Percentiles rank a stretch among this genome's conserved stretches.
phyloP scores from a whole-genome alignment of 2,113 vertebrate species.

The Coptodon rendalli region DNA sequence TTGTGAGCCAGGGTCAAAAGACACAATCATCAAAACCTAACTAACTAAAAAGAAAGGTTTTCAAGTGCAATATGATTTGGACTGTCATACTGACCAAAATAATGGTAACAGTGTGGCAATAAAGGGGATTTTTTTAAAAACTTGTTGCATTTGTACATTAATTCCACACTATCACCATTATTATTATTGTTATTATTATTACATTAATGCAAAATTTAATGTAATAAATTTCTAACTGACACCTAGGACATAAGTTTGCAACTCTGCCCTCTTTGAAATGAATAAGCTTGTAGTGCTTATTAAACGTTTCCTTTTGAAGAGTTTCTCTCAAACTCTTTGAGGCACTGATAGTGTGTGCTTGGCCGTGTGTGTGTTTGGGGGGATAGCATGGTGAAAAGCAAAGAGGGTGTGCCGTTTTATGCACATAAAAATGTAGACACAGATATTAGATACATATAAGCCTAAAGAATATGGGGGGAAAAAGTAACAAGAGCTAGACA shows the following conservation, averaged over 20 bases:
- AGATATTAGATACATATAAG: background rate
- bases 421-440: background rate
- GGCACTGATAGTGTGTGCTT: background rate
- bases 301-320: background rate
- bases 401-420: background rate
- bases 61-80: background rate
- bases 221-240: background rate
- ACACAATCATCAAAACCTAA: background rate
- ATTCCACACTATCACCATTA: background rate
- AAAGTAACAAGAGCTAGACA: background rate
- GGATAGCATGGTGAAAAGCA: background rate
- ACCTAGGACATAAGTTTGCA: background rate
- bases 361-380: background rate
- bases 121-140: background rate
- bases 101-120: accelerated
- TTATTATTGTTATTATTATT: background rate
- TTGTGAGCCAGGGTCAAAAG: background rate
- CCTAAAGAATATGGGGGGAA: accelerated
- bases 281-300: background rate
- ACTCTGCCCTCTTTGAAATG: background rate
- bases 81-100: background rate
- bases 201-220: background rate
- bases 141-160: background rate
- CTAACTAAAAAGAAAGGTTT: background rate
- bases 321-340: background rate